A percentile compares a stretch with the other conserved stretches of the same genome.
phyloP scores from a whole-genome alignment of 2,797 vertebrate genomes.

The Ptychadena robeensis region DNA sequence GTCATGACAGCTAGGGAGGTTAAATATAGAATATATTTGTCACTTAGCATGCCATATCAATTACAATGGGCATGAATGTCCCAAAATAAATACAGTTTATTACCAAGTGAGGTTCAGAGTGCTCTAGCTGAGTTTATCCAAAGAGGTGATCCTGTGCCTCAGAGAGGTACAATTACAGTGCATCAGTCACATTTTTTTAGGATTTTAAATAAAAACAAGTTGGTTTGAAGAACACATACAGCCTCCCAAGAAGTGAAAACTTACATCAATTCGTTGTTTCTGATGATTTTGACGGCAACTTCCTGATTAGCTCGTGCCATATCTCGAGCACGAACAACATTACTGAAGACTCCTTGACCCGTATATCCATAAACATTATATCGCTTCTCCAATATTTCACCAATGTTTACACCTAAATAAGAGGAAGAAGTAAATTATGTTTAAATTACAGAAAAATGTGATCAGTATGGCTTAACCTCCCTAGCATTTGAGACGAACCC shows the following conservation, averaged over 20 bases:
- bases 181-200: neutral
- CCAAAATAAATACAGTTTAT: too few species aligned
- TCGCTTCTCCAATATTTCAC: constrained; percentile 95
- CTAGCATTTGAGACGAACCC: too few species aligned
- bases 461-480: neutral
- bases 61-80: too few species aligned
- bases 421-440: constrained; percentile 39
- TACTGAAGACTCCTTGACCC: constrained; percentile 98
- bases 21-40: too few species aligned
- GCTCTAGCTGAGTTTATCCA: too few species aligned
- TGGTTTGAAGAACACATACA: neutral
- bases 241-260: constrained; percentile 60
- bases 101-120: too few species aligned
- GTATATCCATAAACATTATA: constrained; percentile 99
- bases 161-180: too few species aligned
- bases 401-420: constrained; percentile 93
- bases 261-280: constrained; percentile 99
- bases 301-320: constrained; percentile 96
- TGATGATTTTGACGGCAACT: constrained; percentile 98
- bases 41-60: too few species aligned
- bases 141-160: too few species aligned
- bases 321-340: constrained; percentile 94
- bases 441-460: neutral
- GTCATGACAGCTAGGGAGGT: too few species aligned
- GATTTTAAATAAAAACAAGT: neutral